A percentile compares a stretch with the other conserved stretches of the same genome.
Evolutionary conservation across 2,888 invertebrate genomes (phyloP).

Genomic region (Gortyna flavago): DNA sequence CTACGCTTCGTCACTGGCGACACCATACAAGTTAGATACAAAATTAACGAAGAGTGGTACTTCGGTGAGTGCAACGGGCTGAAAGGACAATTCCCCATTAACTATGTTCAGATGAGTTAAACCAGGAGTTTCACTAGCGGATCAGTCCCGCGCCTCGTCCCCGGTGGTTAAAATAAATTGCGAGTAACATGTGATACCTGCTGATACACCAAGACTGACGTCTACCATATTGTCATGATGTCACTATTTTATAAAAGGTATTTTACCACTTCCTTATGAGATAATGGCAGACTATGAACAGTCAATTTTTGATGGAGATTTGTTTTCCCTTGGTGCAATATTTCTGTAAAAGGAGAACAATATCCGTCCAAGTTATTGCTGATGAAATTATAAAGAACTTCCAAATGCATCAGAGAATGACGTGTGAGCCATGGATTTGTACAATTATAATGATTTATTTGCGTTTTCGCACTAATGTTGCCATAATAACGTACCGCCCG

Average conservation of each 20-base stretch:
- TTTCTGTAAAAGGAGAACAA: constrained; percentile 49
- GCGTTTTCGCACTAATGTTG: constrained; percentile 80
- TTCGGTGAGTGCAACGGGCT: constrained; percentile 92
- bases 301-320: constrained; percentile 51
- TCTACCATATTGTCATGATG: constrained; percentile 65
- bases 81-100: constrained; percentile 94
- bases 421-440: constrained; percentile 78
- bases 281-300: constrained; percentile 55
- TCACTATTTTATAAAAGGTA: constrained; percentile 58
- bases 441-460: constrained; percentile 76
- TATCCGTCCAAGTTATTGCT: constrained; percentile 36
- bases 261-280: constrained; percentile 42
- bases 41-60: constrained; percentile 94
- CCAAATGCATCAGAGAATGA: constrained; percentile 52
- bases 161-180: constrained; percentile 50
- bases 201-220: constrained; percentile 72
- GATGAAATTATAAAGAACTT: constrained; percentile 53
- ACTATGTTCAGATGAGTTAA: constrained; percentile 92
- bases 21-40: constrained; percentile 91
- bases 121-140: constrained; percentile 48
- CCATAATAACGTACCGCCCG: constrained; percentile 82
- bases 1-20: constrained; percentile 80
- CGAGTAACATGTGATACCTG: constrained; percentile 62
- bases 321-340: constrained; percentile 62
- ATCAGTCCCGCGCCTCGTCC: constrained; percentile 27